Conservation (phyloP, 1,140 invertebrate genomes). For the Aplysia californica region DNA sequence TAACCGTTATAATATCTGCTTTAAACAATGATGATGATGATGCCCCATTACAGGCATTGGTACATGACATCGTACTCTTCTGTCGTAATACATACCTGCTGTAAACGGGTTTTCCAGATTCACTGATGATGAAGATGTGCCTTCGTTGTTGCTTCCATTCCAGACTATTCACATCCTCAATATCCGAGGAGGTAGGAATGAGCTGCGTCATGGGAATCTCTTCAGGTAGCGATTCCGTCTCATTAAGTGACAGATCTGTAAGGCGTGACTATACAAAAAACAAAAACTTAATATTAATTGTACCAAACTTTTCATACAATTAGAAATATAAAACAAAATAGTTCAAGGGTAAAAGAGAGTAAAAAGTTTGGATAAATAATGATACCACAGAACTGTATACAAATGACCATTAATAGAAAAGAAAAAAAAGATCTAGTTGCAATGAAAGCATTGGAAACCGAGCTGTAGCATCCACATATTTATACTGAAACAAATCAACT, state of each 20-base stretch:
- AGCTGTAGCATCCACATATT: too few species aligned
- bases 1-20: too few species aligned
- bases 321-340: not conserved
- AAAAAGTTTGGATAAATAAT: too few species aligned
- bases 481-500: too few species aligned
- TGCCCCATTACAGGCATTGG: too few species aligned
- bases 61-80: too few species aligned
- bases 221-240: not conserved
- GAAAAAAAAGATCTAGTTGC: too few species aligned
- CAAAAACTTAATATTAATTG: not conserved
- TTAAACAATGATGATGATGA: too few species aligned
- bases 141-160: constrained; percentile 86
- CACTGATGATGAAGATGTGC: constrained; percentile 94
- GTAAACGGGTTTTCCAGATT: constrained; percentile 96
- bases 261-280: constrained; percentile 27
- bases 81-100: constrained; percentile 86
- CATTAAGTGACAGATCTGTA: constrained; percentile 38
- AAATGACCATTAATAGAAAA: too few species aligned
- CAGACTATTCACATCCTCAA: constrained; percentile 73
- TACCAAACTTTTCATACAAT: not conserved
- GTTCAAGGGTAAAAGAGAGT: too few species aligned
- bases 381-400: too few species aligned
- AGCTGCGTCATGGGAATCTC: constrained; percentile 6
- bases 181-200: constrained; percentile 60
- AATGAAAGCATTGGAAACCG: too few species aligned